phyloP scores from a whole-genome alignment of 2,888 invertebrate genomes.

The Eurytoma adleriae region DNA sequence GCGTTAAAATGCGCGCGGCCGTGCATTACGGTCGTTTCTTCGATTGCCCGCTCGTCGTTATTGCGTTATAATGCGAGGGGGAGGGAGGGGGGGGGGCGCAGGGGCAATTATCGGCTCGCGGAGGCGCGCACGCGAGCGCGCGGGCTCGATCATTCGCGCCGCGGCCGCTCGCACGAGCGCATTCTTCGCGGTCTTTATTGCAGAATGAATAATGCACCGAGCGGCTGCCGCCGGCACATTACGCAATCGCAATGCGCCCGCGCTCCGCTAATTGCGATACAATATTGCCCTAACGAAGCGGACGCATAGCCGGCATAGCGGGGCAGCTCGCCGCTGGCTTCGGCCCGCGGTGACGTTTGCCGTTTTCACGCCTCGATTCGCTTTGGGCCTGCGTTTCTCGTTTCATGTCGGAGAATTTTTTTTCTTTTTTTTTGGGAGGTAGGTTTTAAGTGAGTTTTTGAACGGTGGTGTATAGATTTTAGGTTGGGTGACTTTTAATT shows the following conservation, averaged over 20 bases:
- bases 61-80: too few species aligned
- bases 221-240: constrained; percentile 46
- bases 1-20: too few species aligned
- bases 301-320: background rate
- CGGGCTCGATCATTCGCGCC: background rate
- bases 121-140: too few species aligned
- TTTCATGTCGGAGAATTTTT: too few species aligned
- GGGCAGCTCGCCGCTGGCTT: background rate
- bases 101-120: too few species aligned
- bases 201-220: constrained; percentile 16
- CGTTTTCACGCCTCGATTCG: constrained; percentile 25
- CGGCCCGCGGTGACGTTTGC: constrained; percentile 25
- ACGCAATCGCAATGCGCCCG: constrained; percentile 30
- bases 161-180: background rate
- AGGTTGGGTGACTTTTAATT: too few species aligned
- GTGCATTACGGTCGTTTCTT: too few species aligned
- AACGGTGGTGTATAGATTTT: too few species aligned
- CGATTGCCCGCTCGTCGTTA: too few species aligned
- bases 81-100: too few species aligned
- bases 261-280: constrained; percentile 54
- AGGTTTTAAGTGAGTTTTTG: too few species aligned
- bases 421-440: too few species aligned
- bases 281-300: constrained; percentile 54
- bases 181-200: constrained; percentile 8
- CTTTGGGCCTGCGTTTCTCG: background rate